phyloP scores from a whole-genome alignment of 2,113 vertebrate species.

The Melanerpes aurifrons region DNA sequence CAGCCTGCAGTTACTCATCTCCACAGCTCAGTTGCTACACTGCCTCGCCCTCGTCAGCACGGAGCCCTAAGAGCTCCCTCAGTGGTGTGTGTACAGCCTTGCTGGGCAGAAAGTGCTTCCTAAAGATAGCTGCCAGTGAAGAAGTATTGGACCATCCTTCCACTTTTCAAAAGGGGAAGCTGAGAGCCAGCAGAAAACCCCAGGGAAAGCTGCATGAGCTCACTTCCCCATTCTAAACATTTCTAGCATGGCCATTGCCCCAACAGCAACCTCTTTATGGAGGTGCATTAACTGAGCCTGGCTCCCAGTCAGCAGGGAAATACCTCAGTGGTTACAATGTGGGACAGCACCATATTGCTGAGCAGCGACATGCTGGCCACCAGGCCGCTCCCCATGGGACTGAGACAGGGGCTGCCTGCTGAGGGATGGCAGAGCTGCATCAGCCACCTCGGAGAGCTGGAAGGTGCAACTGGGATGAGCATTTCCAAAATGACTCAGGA shows the following conservation, averaged over 20 bases:
- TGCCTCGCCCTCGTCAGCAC: neutral
- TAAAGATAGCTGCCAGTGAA: neutral
- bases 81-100: rapidly evolving
- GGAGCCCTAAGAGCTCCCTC: rapidly evolving
- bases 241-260: neutral
- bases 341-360: rapidly evolving
- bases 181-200: neutral
- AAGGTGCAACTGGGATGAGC: neutral
- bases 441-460: neutral
- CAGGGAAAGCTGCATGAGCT: neutral
- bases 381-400: neutral
- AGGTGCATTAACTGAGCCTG: rapidly evolving
- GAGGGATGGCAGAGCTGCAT: neutral
- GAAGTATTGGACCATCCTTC: neutral
- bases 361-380: neutral
- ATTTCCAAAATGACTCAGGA: neutral
- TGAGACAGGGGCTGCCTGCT: neutral
- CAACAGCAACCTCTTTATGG: neutral
- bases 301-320: neutral
- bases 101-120: neutral
- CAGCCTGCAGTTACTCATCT: neutral
- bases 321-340: rapidly evolving
- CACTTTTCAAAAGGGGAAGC: neutral
- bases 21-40: neutral
- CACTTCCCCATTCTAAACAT: neutral